A percentile compares a stretch with the other conserved stretches of the same genome.
Evolutionary conservation across 1,140 invertebrate species (phyloP).

Genomic region (Ceratitis capitata): DNA sequence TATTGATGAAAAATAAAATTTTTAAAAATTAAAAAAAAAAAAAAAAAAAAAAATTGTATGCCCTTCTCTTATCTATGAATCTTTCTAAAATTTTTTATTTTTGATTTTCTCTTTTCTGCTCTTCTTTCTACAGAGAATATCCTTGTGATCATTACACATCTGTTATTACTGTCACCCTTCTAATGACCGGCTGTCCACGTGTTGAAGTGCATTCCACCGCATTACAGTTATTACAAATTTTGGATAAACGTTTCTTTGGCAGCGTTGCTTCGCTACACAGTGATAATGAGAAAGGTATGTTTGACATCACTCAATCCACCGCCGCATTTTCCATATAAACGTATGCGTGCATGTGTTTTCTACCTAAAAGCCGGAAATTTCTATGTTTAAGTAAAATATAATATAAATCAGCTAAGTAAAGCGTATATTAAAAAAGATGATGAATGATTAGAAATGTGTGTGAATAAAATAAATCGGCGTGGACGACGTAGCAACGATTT

Average conservation of each 20-base stretch:
- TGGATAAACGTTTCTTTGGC: conserved; percentile 96
- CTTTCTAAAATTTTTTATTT: not conserved
- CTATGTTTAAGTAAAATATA: too few species aligned
- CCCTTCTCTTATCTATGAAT: not conserved
- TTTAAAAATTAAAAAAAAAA: not conserved
- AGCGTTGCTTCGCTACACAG: conserved; percentile 75
- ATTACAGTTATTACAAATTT: conserved; percentile 89
- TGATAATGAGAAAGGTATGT: conserved; percentile 75
- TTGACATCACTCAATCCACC: not conserved
- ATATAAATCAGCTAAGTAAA: too few species aligned
- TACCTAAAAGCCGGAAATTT: too few species aligned
- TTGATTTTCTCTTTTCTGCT: not conserved
- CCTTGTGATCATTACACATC: conserved; percentile 98
- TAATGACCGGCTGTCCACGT: conserved; percentile 94
- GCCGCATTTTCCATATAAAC: not conserved
- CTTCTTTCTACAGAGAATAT: conserved; percentile 81
- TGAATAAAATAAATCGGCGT: not conserved
- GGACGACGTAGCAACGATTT: not conserved
- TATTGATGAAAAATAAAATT: not conserved
- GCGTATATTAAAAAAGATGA: too few species aligned
- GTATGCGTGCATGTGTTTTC: not conserved
- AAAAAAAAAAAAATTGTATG: not conserved
- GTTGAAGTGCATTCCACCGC: conserved; percentile 92
- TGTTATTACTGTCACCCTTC: conserved; percentile 95
- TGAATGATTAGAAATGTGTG: too few species aligned